phyloP scores from a whole-genome alignment of 2,113 vertebrate species.

The Parus major region DNA sequence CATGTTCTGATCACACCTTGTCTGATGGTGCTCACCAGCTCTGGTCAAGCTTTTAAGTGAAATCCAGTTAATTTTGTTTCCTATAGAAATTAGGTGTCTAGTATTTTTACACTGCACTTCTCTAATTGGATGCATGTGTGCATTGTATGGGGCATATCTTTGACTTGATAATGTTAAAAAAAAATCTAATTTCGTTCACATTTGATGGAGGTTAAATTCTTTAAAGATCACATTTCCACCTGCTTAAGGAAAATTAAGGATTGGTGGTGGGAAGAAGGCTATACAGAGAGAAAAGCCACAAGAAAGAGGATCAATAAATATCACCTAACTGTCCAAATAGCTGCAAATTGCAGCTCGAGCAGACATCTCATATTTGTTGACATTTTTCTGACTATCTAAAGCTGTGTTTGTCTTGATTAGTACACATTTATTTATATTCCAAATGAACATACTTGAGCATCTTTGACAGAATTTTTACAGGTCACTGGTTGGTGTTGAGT shows the following conservation, averaged over 20 bases:
- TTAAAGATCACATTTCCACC: neutral
- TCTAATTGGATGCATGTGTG: neutral
- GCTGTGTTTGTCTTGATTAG: neutral
- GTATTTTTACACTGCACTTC: accelerated
- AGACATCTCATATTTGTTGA: neutral
- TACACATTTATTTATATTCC: neutral
- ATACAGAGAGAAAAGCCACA: neutral
- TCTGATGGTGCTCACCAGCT: neutral
- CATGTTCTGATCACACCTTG: neutral
- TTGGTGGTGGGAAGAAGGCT: too few species aligned
- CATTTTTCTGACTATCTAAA: neutral
- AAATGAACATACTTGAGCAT: neutral
- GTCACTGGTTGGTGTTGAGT: neutral
- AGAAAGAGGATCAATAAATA: neutral
- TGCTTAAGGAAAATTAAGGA: neutral
- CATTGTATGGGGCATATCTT: neutral
- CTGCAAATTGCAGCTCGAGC: neutral
- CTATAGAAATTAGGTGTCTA: neutral
- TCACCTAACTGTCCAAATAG: neutral
- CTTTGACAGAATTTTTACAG: neutral
- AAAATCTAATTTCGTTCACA: neutral
- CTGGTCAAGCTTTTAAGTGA: neutral
- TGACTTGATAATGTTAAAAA: neutral
- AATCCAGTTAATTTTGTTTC: neutral
- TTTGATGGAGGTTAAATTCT: neutral